Percentiles rank a stretch among this genome's conserved stretches.
These are phyloP conservation scores for Rhinella marina DNA, from an alignment of 2,797 vertebrate genomes.

Conservation along the genomic window DNA sequence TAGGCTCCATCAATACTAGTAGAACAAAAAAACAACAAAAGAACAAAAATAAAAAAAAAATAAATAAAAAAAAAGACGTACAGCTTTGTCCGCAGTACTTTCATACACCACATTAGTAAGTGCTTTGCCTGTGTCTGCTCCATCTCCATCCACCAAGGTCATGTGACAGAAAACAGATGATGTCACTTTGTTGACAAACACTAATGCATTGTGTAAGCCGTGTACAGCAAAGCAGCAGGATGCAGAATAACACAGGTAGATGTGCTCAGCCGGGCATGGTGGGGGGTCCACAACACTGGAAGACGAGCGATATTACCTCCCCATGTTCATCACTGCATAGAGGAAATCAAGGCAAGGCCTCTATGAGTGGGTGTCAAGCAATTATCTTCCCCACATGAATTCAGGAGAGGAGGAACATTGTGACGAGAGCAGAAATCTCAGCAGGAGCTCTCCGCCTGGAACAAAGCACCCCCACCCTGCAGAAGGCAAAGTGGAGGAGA, in stretches of 20 bases:
- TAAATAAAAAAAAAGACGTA: too few species aligned
- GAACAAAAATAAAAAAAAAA: too few species aligned
- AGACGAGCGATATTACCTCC: conserved; percentile 3
- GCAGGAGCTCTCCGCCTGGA: conserved; percentile 41
- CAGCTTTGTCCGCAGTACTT: too few species aligned
- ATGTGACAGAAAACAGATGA: too few species aligned
- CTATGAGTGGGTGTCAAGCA: conserved; percentile 40
- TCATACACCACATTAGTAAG: too few species aligned
- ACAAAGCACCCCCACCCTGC: conserved; percentile 48
- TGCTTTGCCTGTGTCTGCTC: too few species aligned
- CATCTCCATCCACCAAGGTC: too few species aligned
- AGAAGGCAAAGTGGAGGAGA: conserved; percentile 27
- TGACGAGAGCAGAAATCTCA: conserved; percentile 39
- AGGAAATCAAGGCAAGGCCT: conserved; percentile 13
- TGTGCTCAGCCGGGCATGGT: not conserved
- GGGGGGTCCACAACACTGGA: not conserved
- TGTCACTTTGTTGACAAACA: too few species aligned
- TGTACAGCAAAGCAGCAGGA: not conserved
- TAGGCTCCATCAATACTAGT: too few species aligned
- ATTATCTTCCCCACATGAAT: conserved; percentile 53
- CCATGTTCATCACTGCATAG: not conserved
- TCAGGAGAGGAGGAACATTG: conserved; percentile 43
- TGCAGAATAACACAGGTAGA: not conserved
- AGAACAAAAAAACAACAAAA: too few species aligned
- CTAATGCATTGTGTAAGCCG: not conserved